phyloP scores from a whole-genome alignment of 2,888 invertebrate species.

The Plutella xylostella region DNA sequence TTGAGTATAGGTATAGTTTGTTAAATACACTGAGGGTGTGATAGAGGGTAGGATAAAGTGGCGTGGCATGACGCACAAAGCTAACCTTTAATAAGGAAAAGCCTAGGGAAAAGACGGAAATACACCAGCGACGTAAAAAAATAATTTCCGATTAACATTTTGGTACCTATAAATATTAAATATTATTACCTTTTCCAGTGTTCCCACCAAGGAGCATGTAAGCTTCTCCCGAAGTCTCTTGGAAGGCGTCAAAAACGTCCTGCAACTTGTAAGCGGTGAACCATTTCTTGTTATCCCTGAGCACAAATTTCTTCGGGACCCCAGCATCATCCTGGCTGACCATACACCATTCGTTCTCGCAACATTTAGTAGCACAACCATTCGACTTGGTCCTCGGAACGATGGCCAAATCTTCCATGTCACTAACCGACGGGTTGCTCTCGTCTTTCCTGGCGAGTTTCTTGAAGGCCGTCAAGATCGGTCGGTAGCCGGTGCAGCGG shows the following conservation, averaged over 20 bases:
- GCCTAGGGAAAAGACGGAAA: not conserved
- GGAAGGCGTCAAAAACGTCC: conserved; percentile 42
- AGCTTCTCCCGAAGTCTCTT: conserved; percentile 30
- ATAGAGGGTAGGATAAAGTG: conserved; percentile 19
- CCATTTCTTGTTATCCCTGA: conserved; percentile 51
- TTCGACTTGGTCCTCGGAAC: conserved; percentile 22
- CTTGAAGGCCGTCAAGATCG: conserved; percentile 74
- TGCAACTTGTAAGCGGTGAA: conserved; percentile 52
- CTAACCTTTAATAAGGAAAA: not conserved
- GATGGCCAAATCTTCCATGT: conserved; percentile 32
- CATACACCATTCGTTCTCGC: conserved; percentile 33
- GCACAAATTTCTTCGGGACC: conserved; percentile 16
- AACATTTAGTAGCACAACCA: conserved; percentile 16
- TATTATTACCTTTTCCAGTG: conserved; percentile 70
- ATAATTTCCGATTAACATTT: not conserved
- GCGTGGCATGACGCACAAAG: not conserved
- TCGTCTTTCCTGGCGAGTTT: conserved; percentile 60
- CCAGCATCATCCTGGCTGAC: conserved; percentile 21
- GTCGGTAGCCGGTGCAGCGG: conserved; percentile 77
- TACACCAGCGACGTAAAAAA: not conserved
- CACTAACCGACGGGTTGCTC: conserved; percentile 20
- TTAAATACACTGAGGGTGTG: conserved; percentile 14
- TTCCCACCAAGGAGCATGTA: conserved; percentile 74
- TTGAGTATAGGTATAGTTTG: conserved; percentile 9
- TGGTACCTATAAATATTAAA: not conserved